Percentiles rank a stretch among this genome's conserved stretches.
Conservation (phyloP, 2,113 vertebrate species). For the Sinocyclocheilus rhinocerous region DNA sequence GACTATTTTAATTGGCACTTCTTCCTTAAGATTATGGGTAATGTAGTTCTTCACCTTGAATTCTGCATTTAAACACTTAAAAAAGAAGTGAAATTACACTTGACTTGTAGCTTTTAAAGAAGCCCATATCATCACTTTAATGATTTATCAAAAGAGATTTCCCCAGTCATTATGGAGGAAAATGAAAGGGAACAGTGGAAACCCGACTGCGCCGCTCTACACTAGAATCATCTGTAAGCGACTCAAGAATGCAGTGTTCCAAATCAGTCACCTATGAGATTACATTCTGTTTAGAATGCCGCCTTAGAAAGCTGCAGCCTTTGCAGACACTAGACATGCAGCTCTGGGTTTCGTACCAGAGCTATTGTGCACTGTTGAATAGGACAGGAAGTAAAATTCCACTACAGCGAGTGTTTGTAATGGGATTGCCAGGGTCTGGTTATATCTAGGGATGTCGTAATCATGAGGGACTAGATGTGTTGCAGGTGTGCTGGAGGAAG, state of each 20-base stretch:
- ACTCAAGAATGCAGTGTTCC: neutral
- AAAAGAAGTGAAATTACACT: no score
- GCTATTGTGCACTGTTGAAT: neutral
- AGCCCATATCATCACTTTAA: no score
- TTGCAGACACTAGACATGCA: neutral
- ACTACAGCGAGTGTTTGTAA: constrained; percentile 17
- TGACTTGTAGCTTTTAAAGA: no score
- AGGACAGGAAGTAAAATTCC: neutral
- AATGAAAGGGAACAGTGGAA: neutral
- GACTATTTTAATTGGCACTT: no score
- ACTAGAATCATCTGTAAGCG: neutral
- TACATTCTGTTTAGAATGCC: neutral
- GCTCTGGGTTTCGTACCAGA: neutral
- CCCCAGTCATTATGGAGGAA: neutral
- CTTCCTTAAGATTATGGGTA: no score
- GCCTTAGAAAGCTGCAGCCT: neutral
- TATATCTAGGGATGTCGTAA: constrained; percentile 21
- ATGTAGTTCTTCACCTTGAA: neutral
- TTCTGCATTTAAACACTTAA: neutral
- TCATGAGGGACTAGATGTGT: constrained; percentile 2
- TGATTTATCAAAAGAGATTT: neutral
- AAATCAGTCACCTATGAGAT: no score
- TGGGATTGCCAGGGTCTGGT: neutral
- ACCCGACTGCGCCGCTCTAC: no score
- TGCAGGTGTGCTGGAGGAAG: constrained; percentile 28